Conservation (phyloP, 30 jellyfish, hydroid and myxozoan species). For the Aurelia sp. region DNA sequence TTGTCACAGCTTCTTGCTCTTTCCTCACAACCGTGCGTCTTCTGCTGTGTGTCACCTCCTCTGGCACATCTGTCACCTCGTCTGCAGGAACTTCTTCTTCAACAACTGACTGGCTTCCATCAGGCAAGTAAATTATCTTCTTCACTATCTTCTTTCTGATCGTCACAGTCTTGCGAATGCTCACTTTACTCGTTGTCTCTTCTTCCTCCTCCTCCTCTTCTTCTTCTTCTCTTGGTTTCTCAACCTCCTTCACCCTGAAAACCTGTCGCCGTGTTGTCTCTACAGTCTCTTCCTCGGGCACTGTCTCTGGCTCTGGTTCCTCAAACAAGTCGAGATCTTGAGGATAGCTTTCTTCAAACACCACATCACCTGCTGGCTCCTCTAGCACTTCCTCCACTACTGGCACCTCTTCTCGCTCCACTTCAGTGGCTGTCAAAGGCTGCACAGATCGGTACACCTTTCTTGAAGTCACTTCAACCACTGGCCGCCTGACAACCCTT, state of each 20-base stretch:
- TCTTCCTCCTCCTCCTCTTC: background rate
- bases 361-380: conserved; percentile 24
- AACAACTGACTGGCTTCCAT: conserved; percentile 35
- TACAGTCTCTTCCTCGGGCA: background rate
- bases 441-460: conserved; percentile 31
- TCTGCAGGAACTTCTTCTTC: conserved; percentile 32
- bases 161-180: conserved; percentile 4
- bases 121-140: conserved; percentile 38
- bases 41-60: conserved; percentile 10
- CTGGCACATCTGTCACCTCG: conserved; percentile 14
- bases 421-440: conserved; percentile 13
- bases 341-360: conserved; percentile 8
- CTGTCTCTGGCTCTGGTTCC: conserved; percentile 10
- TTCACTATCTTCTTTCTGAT: conserved; percentile 8
- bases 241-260: background rate
- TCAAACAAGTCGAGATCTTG: conserved; percentile 12
- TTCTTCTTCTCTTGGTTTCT: background rate
- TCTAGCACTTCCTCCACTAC: background rate
- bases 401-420: conserved; percentile 14
- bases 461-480: conserved; percentile 38
- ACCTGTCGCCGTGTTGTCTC: conserved; percentile 50
- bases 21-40: conserved; percentile 20
- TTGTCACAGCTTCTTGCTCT: conserved; percentile 21
- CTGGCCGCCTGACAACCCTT: conserved; percentile 50
- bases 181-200: background rate